phyloP scores from a whole-genome alignment of 2,888 invertebrate genomes.

The Polietes domitor region DNA sequence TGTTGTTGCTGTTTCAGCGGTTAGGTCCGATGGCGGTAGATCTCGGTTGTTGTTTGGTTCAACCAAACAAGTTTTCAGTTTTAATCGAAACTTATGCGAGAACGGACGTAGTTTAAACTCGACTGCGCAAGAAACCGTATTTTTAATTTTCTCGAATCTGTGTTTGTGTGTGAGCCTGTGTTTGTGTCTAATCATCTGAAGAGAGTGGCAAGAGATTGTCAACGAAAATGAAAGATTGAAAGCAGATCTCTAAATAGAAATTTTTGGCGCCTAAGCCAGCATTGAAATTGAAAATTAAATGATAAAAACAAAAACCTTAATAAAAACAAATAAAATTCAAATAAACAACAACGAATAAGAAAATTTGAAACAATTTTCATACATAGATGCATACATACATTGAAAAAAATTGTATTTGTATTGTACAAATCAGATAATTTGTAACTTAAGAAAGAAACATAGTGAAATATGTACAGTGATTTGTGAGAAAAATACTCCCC shows the following conservation, averaged over 20 bases:
- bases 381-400: too few relatives aligned
- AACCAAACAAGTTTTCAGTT: slow-evolving; percentile 77
- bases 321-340: slow-evolving; percentile 10
- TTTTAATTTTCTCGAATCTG: slow-evolving; percentile 3
- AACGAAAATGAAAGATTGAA: slow-evolving; percentile 2
- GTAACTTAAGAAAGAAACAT: not conserved
- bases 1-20: slow-evolving; percentile 14
- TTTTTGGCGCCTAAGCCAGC: slow-evolving; percentile 25
- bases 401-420: not conserved
- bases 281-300: not conserved
- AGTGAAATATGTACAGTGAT: not conserved
- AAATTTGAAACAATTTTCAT: not conserved
- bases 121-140: slow-evolving; percentile 12
- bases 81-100: slow-evolving; percentile 72
- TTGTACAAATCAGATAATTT: not conserved
- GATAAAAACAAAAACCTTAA: not conserved
- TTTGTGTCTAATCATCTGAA: not conserved
- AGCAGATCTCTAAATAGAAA: not conserved
- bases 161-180: slow-evolving; percentile 3
- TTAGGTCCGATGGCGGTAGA: slow-evolving; percentile 52
- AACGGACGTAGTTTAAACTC: slow-evolving; percentile 71
- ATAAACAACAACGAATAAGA: not conserved
- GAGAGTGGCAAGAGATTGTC: slow-evolving; percentile 1
- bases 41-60: slow-evolving; percentile 54
- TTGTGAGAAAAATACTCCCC: slow-evolving; percentile 14